Evolutionary conservation across 2,888 invertebrate genomes (phyloP), one percentile per base, ranked within the genome.

Genomic region (Autographa pulchrina): DNA sequence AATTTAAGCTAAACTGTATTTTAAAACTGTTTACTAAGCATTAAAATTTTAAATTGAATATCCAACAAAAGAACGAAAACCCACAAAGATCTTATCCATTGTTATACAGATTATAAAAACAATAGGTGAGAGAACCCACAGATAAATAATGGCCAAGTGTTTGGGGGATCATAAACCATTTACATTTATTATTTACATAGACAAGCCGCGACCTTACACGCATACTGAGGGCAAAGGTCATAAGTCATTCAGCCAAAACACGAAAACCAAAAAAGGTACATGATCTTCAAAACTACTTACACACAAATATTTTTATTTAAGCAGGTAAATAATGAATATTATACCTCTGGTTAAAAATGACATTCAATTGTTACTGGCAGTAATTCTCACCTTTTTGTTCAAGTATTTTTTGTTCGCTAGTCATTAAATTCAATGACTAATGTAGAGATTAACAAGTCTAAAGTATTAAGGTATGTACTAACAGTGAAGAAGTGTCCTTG

Each of bases 101-200:
- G 82, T 81, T 54, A 38, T 64, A 56, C 61, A 80, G 80, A 84
- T 80, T 67, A 74, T 61, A 68, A 80, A 75, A 75, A 80, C 85
- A 81, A 78, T 84, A 68, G 70, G 38, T n/a, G 38, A 64, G 73
- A 54, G 32, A 65, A 43, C 14, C 58, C 70, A 70, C 67, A 77
- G 67, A 72, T 60, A 73, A 68, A 72, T 67, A 54, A 20, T 69
- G 71, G 66, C 43, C 35, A 54, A 72, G 62, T 61, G 20, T 72
- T 74, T 56, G 41, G 65, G 56, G 59, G 18, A 63, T 16, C 72
- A 80, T 66, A 74, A 75, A 72, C 62, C 69, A 80, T 85, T 82
- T 77, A 77, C 70, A 84, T 81, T 75, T 82, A 83, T 83, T 76
- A 86, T 86, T 84, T 73, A 79, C 62, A 70, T 65, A 54, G 20